A percentile compares a stretch with the other conserved stretches of the same genome.
Evolutionary conservation across 1,140 invertebrate genomes (phyloP).

Genomic region (Pristionchus pacificus): DNA sequence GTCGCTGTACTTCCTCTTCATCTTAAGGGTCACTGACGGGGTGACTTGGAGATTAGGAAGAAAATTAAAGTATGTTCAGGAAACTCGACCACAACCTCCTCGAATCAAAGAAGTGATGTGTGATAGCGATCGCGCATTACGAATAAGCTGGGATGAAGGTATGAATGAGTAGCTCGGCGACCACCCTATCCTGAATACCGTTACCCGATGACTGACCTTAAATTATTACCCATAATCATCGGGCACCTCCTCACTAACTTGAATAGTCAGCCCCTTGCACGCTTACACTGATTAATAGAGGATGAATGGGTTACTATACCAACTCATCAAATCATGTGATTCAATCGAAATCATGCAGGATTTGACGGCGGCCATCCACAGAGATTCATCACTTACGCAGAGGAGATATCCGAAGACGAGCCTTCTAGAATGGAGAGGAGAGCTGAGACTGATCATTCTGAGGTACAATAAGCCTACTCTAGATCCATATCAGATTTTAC

Average conservation of each 20-base stretch:
- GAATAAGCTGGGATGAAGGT: slow-evolving; percentile 43
- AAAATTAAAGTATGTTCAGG: slow-evolving; percentile 25
- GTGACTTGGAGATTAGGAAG: too few species aligned
- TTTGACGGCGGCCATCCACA: slow-evolving; percentile 42
- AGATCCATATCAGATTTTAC: too few species aligned
- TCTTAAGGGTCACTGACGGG: too few species aligned
- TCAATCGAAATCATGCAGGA: background rate
- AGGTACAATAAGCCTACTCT: slow-evolving; percentile 6
- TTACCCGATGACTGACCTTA: too few species aligned
- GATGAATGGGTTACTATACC: too few species aligned
- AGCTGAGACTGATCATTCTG: slow-evolving; percentile 10
- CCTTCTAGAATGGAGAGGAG: slow-evolving; percentile 17
- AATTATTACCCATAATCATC: too few species aligned
- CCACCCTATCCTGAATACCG: too few species aligned
- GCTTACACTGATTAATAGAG: background rate
- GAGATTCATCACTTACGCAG: slow-evolving; percentile 35
- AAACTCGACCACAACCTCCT: slow-evolving; percentile 43
- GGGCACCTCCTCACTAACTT: too few species aligned
- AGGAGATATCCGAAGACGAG: background rate
- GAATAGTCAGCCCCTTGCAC: slow-evolving; percentile 42
- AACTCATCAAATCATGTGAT: too few species aligned
- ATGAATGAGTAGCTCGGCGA: too few species aligned
- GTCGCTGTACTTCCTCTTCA: too few species aligned
- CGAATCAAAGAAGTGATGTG: slow-evolving; percentile 32
- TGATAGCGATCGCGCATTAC: slow-evolving; percentile 26